Evolutionary conservation across 2,113 vertebrate species (phyloP).

Genomic region (Lophochroa leadbeateri): DNA sequence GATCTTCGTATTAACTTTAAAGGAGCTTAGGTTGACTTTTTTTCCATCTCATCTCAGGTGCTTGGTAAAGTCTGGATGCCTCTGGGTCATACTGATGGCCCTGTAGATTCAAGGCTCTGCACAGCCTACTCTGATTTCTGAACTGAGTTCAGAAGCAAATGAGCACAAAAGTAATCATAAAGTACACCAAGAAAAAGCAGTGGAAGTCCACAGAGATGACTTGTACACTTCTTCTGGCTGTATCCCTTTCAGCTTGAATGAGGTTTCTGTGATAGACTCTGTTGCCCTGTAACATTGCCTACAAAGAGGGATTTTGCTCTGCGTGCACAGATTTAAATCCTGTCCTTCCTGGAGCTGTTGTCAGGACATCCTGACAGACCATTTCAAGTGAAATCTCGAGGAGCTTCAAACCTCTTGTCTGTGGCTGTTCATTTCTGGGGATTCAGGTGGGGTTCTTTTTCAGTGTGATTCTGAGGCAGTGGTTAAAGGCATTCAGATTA

Average conservation of each 20-base stretch:
- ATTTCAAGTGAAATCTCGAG: background rate
- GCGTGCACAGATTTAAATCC: background rate
- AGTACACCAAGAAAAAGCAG: background rate
- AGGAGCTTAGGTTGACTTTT: background rate
- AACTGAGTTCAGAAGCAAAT: background rate
- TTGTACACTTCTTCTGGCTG: background rate
- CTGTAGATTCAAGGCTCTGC: background rate
- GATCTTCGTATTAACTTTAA: background rate
- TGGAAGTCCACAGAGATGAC: background rate
- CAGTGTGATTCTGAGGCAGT: background rate
- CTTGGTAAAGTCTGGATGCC: background rate
- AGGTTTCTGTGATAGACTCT: background rate
- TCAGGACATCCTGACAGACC: background rate
- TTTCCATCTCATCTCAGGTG: background rate
- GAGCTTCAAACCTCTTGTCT: background rate
- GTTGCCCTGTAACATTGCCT: background rate
- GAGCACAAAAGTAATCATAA: background rate
- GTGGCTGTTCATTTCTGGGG: background rate
- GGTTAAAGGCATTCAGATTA: background rate
- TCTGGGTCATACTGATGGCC: background rate
- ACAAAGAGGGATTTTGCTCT: background rate
- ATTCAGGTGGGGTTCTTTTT: background rate
- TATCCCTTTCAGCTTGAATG: background rate
- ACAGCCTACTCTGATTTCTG: background rate
- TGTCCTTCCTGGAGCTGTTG: background rate